Percentiles rank a stretch among this genome's conserved stretches.
phyloP scores from a whole-genome alignment of 2,113 vertebrate genomes.

The Tor tambroides region DNA sequence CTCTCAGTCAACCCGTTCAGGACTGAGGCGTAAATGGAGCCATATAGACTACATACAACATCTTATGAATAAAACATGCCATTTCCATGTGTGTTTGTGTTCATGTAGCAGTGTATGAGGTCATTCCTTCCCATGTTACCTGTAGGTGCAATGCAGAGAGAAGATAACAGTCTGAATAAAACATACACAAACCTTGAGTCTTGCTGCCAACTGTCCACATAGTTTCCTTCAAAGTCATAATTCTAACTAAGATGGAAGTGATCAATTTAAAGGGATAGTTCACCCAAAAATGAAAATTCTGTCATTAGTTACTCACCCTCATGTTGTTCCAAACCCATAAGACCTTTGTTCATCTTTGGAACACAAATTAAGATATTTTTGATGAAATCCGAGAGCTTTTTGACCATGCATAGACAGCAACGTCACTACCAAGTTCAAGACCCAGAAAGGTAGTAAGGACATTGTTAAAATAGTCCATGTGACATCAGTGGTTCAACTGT shows the following conservation, averaged over 20 bases:
- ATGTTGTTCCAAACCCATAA: too few species aligned
- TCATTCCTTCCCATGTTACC: neutral
- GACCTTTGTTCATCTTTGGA: too few species aligned
- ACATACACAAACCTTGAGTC: neutral
- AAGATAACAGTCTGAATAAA: neutral
- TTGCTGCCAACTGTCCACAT: neutral
- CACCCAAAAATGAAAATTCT: too few species aligned
- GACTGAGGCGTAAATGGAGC: neutral
- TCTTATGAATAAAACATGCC: constrained; percentile 46
- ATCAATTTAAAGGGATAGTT: neutral
- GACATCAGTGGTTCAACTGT: too few species aligned
- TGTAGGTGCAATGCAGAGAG: neutral
- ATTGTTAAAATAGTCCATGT: too few species aligned
- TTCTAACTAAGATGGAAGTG: neutral
- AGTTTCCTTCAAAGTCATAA: neutral
- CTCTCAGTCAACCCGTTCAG: constrained; percentile 26
- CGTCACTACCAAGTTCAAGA: too few species aligned
- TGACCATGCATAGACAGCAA: too few species aligned
- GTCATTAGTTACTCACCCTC: too few species aligned
- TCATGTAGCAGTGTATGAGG: neutral
- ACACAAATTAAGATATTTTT: too few species aligned
- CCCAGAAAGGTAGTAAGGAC: too few species aligned
- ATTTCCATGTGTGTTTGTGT: neutral
- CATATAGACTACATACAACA: constrained; percentile 27
- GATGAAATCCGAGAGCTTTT: too few species aligned